A percentile compares a stretch with the other conserved stretches of the same genome.
These are phyloP conservation scores for Ammospiza caudacuta DNA, from an alignment of 2,113 vertebrate genomes.

Conservation along the genomic window DNA sequence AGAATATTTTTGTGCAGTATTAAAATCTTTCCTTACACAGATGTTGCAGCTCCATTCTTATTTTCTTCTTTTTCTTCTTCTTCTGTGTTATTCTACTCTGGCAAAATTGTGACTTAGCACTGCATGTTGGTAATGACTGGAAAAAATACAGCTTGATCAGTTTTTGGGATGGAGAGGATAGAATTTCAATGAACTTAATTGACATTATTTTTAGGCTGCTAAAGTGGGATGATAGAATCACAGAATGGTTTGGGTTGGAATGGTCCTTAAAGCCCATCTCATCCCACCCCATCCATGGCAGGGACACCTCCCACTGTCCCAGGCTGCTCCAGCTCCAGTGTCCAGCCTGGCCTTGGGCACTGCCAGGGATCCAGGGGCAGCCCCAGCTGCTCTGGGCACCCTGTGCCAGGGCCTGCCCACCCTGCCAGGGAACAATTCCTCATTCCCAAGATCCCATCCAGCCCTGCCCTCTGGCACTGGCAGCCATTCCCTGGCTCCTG, in stretches of 20 bases:
- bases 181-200: background rate
- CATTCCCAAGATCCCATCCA: accelerated
- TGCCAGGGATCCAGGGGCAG: background rate
- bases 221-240: background rate
- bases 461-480: background rate
- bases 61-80: background rate
- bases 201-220: background rate
- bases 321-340: background rate
- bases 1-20: background rate
- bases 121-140: background rate
- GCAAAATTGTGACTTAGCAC: background rate
- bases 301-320: background rate
- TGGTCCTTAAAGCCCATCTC: accelerated
- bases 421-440: background rate
- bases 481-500: background rate
- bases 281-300: background rate
- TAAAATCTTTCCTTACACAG: background rate
- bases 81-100: background rate
- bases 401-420: background rate
- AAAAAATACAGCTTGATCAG: background rate
- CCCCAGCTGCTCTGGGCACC: background rate
- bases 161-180: background rate
- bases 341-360: background rate
- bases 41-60: background rate
- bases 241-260: background rate